A percentile compares a stretch with the other conserved stretches of the same genome.
These are phyloP conservation scores for Volucella zonaria DNA, from an alignment of 2,888 invertebrate species.

Conservation along the genomic window DNA sequence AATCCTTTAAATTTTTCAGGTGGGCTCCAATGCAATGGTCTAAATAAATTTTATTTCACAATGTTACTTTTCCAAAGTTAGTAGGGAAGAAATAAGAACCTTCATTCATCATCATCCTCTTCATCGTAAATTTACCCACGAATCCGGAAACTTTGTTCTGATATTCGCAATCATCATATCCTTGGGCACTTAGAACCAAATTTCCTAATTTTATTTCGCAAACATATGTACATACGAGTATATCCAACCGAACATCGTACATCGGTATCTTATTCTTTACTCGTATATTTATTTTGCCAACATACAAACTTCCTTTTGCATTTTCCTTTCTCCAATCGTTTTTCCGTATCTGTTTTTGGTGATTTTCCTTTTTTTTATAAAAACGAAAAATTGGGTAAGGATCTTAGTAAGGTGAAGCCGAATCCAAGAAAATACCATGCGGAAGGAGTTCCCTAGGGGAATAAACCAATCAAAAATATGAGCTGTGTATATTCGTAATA, in stretches of 20 bases:
- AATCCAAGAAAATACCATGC: background rate
- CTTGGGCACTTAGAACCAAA: slow-evolving; percentile 17
- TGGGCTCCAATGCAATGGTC: too few relatives aligned
- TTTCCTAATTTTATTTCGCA: slow-evolving; percentile 29
- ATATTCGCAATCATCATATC: slow-evolving; percentile 38
- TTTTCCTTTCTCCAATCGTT: slow-evolving; percentile 17
- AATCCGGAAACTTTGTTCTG: slow-evolving; percentile 1
- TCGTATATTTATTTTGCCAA: background rate
- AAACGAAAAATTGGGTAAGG: background rate
- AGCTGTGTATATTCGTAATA: slow-evolving; percentile 12
- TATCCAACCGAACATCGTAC: background rate
- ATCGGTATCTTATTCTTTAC: background rate
- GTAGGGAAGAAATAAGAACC: too few relatives aligned
- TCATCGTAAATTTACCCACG: slow-evolving; percentile 1
- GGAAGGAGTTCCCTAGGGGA: slow-evolving; percentile 18
- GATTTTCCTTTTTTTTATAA: background rate
- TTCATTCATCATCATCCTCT: background rate
- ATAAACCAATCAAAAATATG: slow-evolving; percentile 17
- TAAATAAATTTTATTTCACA: too few relatives aligned
- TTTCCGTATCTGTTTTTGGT: slow-evolving; percentile 22
- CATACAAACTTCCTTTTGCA: slow-evolving; percentile 16
- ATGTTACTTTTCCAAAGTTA: too few relatives aligned
- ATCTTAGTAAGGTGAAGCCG: background rate
- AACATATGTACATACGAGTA: too few relatives aligned
- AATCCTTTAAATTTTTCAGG: too few relatives aligned